Evolutionary conservation across 2,113 vertebrate species (phyloP).

Genomic region (Poicephalus meyeri): DNA sequence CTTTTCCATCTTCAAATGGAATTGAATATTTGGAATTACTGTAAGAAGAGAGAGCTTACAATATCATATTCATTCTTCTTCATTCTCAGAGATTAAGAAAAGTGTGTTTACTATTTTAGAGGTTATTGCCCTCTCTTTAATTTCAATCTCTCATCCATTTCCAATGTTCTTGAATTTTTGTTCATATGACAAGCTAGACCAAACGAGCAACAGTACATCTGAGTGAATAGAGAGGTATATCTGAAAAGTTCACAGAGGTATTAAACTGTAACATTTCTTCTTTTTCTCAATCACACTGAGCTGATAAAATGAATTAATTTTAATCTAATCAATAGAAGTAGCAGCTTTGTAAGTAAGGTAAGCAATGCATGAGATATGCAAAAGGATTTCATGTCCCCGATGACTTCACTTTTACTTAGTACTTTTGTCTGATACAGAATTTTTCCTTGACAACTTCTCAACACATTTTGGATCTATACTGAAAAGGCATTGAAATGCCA

Average conservation of each 20-base stretch:
- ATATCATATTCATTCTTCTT: neutral
- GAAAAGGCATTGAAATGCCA: neutral
- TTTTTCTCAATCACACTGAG: neutral
- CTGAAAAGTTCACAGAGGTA: neutral
- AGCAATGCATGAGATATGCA: neutral
- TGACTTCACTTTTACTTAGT: neutral
- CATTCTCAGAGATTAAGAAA: neutral
- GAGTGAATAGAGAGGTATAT: neutral
- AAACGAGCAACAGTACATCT: neutral
- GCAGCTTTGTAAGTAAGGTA: neutral
- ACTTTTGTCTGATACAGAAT: neutral
- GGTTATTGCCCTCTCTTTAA: neutral
- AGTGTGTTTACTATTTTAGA: neutral
- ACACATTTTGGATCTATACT: neutral
- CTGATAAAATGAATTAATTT: neutral
- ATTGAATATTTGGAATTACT: neutral
- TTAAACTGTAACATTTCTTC: neutral
- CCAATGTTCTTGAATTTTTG: neutral
- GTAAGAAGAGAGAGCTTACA: neutral
- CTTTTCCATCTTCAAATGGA: neutral
- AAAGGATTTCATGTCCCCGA: neutral
- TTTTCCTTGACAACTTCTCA: neutral
- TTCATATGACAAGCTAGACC: neutral
- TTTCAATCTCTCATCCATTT: neutral
- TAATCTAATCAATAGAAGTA: neutral